These are phyloP conservation scores for Lucifuga dentata DNA, from an alignment of 2,113 vertebrate species.

Conservation along the genomic window DNA sequence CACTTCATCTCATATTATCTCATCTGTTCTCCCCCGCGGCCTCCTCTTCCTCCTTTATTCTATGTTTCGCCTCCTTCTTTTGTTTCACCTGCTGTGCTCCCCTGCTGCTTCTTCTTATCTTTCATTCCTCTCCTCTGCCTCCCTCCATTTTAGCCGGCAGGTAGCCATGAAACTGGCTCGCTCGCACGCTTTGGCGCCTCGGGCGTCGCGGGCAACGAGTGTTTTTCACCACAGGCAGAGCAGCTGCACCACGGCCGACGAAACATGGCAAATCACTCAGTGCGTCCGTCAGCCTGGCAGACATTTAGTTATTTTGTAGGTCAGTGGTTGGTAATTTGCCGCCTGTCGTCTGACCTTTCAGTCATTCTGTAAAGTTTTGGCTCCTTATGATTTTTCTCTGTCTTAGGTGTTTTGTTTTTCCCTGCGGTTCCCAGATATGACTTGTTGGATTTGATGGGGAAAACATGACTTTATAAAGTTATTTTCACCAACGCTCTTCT, in stretches of 20 bases:
- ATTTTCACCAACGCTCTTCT: no score
- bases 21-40: neutral
- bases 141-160: conserved; percentile 26
- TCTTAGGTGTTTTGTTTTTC: neutral
- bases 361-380: no score
- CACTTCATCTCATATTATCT: conserved; percentile 44
- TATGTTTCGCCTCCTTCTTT: conserved; percentile 26
- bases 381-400: no score
- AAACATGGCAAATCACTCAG: conserved; percentile 25
- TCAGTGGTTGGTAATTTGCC: conserved; percentile 10
- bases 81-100: conserved; percentile 27
- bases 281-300: conserved; percentile 19
- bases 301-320: conserved; percentile 10
- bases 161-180: conserved; percentile 36
- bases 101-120: conserved; percentile 35
- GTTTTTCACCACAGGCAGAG: conserved; percentile 54
- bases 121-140: conserved; percentile 21
- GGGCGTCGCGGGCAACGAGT: conserved; percentile 35
- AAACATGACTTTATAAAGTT: neutral
- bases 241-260: conserved; percentile 50
- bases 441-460: neutral
- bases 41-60: conserved; percentile 8
- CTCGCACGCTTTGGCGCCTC: conserved; percentile 35
- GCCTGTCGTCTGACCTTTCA: neutral
- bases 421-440: neutral